Evolutionary conservation across 2,797 vertebrate genomes (phyloP).

Genomic region (Rhynchonycteris naso): DNA sequence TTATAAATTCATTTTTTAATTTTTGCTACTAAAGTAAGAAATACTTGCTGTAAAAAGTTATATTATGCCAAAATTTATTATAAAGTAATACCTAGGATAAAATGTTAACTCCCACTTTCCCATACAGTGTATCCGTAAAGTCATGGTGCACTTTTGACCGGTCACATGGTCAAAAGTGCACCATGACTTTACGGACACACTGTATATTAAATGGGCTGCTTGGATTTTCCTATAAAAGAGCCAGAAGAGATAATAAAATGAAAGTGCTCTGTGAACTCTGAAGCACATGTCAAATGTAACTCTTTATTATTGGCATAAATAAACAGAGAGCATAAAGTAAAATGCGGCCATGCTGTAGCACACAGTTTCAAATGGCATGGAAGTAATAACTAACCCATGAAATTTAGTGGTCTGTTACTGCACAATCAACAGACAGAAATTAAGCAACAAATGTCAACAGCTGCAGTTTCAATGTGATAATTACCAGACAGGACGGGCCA

Average conservation of each 20-base stretch:
- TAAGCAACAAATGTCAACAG: not conserved
- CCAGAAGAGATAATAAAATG: not conserved
- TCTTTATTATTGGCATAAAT: not conserved
- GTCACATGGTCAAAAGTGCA: too few species aligned
- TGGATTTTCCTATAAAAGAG: conserved; percentile 50
- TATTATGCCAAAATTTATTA: not conserved
- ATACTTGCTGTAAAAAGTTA: not conserved
- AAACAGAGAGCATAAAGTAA: not conserved
- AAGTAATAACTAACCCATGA: not conserved
- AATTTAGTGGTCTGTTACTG: not conserved
- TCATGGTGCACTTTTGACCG: too few species aligned
- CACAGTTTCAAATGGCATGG: rapidly evolving
- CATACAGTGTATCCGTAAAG: too few species aligned
- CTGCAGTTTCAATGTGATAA: conserved; percentile 18
- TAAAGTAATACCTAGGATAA: not conserved
- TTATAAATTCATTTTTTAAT: not conserved
- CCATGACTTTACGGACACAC: too few species aligned
- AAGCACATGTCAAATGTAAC: conserved; percentile 16
- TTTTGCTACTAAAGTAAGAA: conserved; percentile 35
- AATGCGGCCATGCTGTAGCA: rapidly evolving
- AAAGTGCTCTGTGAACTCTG: not conserved
- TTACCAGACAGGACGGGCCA: conserved; percentile 10
- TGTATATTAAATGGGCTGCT: not conserved
- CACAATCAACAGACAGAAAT: conserved; percentile 20
- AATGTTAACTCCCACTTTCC: not conserved